Conservation (phyloP, 2,888 invertebrate genomes). For the Uloborus plumipes region DNA sequence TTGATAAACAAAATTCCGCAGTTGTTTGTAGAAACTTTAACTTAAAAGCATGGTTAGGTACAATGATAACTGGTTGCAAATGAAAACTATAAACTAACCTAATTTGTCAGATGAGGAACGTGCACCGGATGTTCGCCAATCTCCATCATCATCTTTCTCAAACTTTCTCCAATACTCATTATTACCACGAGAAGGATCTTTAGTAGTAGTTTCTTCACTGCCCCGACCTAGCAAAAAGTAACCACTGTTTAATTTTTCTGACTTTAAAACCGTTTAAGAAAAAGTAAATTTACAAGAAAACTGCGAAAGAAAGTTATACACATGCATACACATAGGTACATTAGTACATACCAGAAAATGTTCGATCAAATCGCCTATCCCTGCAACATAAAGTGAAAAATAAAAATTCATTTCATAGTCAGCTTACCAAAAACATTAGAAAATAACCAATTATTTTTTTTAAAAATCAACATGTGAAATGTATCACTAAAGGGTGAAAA, state of each 20-base stretch:
- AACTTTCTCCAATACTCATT: constrained; percentile 68
- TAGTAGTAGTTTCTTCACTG: constrained; percentile 36
- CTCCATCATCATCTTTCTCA: constrained; percentile 71
- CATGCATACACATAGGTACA: background rate
- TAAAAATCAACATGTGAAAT: too few relatives aligned
- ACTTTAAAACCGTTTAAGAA: background rate
- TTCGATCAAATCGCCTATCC: constrained; percentile 63
- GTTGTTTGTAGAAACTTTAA: background rate
- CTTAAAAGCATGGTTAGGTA: background rate
- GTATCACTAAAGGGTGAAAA: too few relatives aligned
- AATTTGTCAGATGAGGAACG: constrained; percentile 74
- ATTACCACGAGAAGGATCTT: constrained; percentile 68
- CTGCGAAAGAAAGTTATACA: background rate
- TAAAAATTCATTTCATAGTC: background rate
- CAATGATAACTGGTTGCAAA: background rate
- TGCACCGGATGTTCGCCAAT: constrained; percentile 73
- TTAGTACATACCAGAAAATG: constrained; percentile 54
- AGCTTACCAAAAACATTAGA: too few relatives aligned
- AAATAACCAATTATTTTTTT: too few relatives aligned
- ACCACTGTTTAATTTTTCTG: too few relatives aligned
- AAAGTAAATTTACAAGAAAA: background rate
- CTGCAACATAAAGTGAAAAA: constrained; percentile 37
- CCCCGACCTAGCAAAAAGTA: constrained; percentile 36
- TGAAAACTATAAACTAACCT: constrained; percentile 71
- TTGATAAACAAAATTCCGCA: too few relatives aligned